phyloP scores from a whole-genome alignment of 2,888 invertebrate genomes.

The Drosophila anceps region DNA sequence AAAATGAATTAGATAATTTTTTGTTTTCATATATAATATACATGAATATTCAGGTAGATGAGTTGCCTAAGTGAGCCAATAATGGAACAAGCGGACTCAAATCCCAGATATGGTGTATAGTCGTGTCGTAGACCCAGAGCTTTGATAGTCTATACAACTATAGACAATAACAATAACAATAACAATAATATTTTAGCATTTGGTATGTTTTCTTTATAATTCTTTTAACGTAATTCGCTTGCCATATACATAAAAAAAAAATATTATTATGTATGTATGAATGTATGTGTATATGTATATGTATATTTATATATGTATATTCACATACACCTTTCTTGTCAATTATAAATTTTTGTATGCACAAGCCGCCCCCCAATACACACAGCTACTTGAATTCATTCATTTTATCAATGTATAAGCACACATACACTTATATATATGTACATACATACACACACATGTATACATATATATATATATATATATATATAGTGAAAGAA shows the following conservation, averaged over 20 bases:
- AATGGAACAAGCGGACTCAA: constrained; percentile 6
- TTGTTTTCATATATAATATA: background rate
- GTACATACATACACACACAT: constrained; percentile 21
- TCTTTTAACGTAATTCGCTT: background rate
- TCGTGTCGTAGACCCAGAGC: background rate
- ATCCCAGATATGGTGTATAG: constrained; percentile 3
- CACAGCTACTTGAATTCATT: constrained; percentile 37
- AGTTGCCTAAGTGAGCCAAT: constrained; percentile 3
- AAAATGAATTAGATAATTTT: constrained; percentile 7
- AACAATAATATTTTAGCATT: constrained; percentile 1
- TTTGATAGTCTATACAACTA: background rate
- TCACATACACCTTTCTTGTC: constrained; percentile 17
- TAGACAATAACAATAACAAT: constrained; percentile 3
- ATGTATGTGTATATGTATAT: background rate
- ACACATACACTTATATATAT: constrained; percentile 7
- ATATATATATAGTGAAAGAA: constrained; percentile 38
- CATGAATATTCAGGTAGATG: constrained; percentile 1
- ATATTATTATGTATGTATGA: constrained; percentile 1
- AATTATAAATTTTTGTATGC: constrained; percentile 32
- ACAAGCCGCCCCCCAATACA: constrained; percentile 30
- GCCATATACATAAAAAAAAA: background rate
- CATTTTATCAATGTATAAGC: constrained; percentile 28
- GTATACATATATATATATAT: background rate
- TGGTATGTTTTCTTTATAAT: background rate
- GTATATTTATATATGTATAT: background rate